Evolutionary conservation across 2,797 vertebrate species (phyloP).

Genomic region (Potorous gilbertii): DNA sequence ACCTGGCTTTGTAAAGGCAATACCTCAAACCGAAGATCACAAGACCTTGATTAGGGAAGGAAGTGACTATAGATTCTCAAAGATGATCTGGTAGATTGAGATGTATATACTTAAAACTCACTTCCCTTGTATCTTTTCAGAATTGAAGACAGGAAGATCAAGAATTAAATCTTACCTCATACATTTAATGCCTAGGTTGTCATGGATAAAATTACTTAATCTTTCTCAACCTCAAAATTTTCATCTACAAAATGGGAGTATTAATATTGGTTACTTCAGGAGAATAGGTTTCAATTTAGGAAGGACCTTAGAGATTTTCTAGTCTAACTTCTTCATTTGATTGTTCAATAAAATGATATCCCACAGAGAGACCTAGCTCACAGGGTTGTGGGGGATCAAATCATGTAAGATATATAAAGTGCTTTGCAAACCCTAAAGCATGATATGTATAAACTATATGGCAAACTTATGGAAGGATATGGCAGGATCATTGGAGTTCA

Average conservation of each 20-base stretch:
- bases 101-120: not conserved
- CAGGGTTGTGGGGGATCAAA: too few species aligned
- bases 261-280: not conserved
- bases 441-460: too few species aligned
- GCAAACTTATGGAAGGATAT: too few species aligned
- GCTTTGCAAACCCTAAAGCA: too few species aligned
- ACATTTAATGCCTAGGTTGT: not conserved
- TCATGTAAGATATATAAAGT: too few species aligned
- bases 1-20: not conserved
- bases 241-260: not conserved
- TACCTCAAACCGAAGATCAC: not conserved
- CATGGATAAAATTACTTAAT: not conserved
- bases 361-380: too few species aligned
- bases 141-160: not conserved
- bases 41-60: not conserved
- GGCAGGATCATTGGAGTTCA: not conserved
- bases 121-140: not conserved
- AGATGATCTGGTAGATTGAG: not conserved
- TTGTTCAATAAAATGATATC: too few species aligned
- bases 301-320: too few species aligned
- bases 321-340: too few species aligned
- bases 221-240: not conserved
- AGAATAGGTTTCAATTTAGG: too few species aligned
- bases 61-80: not conserved
- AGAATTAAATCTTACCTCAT: not conserved